These are phyloP conservation scores for Nesidiocoris tenuis DNA, from an alignment of 2,888 invertebrate species.

Conservation along the genomic window DNA sequence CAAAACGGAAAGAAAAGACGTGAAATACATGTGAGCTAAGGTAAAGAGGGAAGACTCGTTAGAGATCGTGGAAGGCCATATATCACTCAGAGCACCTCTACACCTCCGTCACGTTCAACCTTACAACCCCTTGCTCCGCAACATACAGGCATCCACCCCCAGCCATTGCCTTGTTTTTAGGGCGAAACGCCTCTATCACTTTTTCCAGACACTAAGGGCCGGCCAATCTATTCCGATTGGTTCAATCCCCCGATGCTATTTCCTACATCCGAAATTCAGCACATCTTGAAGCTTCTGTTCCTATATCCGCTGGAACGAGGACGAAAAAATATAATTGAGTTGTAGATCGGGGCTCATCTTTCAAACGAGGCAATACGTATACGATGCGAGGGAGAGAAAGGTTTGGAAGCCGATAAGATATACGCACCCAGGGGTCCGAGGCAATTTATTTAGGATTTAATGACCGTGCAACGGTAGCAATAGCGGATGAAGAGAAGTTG, in stretches of 20 bases:
- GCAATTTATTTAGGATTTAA: not conserved
- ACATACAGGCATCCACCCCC: not conserved
- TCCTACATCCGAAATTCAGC: not conserved
- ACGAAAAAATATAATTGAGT: not conserved
- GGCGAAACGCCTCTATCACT: not conserved
- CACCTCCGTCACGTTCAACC: not conserved
- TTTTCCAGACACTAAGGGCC: conserved; percentile 9
- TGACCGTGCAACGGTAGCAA: not conserved
- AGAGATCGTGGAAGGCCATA: not conserved
- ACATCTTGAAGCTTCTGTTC: not conserved
- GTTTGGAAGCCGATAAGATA: not conserved
- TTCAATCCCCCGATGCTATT: not conserved
- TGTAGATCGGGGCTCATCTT: not conserved
- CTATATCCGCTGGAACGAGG: not conserved
- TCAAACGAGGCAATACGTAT: not conserved
- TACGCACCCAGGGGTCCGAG: not conserved
- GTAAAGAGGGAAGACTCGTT: not conserved
- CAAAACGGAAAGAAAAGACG: not conserved
- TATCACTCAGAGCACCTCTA: not conserved
- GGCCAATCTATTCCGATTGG: conserved; percentile 35
- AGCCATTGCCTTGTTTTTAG: conserved; percentile 29
- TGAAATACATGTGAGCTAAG: not conserved
- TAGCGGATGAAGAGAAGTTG: not conserved
- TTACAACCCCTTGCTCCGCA: too few relatives aligned
- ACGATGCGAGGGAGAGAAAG: not conserved